Evolutionary conservation across 1,140 invertebrate species (phyloP).

Genomic region (Pteromalus puparum): DNA sequence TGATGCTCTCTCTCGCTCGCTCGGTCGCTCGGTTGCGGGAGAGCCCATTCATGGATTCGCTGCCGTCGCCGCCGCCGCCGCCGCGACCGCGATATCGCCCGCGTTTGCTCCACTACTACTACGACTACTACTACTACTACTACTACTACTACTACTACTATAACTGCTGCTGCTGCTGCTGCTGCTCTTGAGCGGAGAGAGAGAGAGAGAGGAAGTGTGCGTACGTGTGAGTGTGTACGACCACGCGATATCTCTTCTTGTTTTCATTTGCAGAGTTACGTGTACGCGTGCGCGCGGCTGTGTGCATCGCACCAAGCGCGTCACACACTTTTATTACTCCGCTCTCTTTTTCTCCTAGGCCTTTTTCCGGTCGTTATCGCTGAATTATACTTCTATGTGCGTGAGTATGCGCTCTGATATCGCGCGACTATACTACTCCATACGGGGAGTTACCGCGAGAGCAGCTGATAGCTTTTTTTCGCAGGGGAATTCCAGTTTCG

Average conservation of each 20-base stretch:
- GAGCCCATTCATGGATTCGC: conserved; percentile 53
- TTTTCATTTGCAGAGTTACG: conserved; percentile 19
- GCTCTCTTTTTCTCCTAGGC: not conserved
- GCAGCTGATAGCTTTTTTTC: too few relatives aligned
- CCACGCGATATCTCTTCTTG: conserved; percentile 26
- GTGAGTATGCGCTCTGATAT: not conserved
- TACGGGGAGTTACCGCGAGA: not conserved
- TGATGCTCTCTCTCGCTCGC: conserved; percentile 38
- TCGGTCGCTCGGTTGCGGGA: not conserved
- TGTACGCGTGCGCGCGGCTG: not conserved
- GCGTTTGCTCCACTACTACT: not conserved
- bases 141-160: not conserved
- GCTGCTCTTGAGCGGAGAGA: conserved; percentile 8
- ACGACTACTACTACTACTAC: not conserved
- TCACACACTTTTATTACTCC: not conserved
- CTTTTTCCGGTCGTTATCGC: not conserved
- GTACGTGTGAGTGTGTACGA: not conserved
- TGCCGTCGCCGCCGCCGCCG: conserved; percentile 4
- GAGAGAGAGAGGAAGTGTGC: conserved; percentile 1
- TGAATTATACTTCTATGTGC: not conserved
- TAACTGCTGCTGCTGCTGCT: not conserved
- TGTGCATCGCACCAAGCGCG: not conserved
- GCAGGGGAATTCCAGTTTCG: too few relatives aligned
- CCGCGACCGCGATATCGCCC: conserved; percentile 21
- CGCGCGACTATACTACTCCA: not conserved